These are phyloP conservation scores for Thinocorus orbignyianus DNA, from an alignment of 2,113 vertebrate species.

Conservation along the genomic window DNA sequence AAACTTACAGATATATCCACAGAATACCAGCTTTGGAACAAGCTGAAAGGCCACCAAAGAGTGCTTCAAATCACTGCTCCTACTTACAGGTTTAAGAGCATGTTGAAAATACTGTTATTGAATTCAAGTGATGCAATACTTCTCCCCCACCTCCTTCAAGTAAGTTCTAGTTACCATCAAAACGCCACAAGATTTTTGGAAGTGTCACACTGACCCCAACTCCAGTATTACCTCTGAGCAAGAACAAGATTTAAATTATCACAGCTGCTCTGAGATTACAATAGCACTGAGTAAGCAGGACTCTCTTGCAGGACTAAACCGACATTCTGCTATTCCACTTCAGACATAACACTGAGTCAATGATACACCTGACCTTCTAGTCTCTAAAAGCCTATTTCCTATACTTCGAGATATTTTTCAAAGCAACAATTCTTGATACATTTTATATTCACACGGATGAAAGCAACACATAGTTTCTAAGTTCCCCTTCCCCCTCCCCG, in stretches of 20 bases:
- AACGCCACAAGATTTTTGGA: not conserved
- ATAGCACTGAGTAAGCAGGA: not conserved
- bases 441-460: not conserved
- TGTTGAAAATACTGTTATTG: not conserved
- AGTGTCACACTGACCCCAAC: slow-evolving; percentile 1
- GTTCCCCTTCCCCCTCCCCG: too few relatives aligned
- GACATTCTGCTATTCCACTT: not conserved
- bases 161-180: not conserved
- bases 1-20: not conserved
- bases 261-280: not conserved
- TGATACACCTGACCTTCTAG: not conserved
- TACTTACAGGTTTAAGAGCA: not conserved
- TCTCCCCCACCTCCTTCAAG: not conserved
- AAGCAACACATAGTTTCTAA: not conserved
- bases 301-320: not conserved
- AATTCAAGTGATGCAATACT: not conserved
- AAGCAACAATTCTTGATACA: not conserved
- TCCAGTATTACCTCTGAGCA: not conserved
- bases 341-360: not conserved
- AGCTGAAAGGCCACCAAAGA: not conserved
- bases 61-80: not conserved
- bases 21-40: not conserved
- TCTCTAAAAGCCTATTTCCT: not conserved
- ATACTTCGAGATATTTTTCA: not conserved
- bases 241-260: not conserved